These are phyloP conservation scores for Tiliqua scincoides DNA, from an alignment of 2,113 vertebrate genomes.

Conservation along the genomic window DNA sequence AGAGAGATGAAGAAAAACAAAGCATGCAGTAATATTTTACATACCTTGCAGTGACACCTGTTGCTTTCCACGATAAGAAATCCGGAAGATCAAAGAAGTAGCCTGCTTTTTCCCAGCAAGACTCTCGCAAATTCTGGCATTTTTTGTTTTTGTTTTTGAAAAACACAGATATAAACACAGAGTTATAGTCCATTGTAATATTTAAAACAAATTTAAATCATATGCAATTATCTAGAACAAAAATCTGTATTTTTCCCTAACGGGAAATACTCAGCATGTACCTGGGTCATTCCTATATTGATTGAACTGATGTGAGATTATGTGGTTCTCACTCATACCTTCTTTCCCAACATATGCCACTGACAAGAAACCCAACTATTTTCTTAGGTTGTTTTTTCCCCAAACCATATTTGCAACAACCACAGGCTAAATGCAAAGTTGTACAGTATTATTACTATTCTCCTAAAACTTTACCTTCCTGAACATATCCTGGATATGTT, in stretches of 20 bases:
- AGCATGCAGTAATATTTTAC: conserved; percentile 59
- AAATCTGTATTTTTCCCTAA: not conserved
- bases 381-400: not conserved
- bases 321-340: not conserved
- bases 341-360: not conserved
- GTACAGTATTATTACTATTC: not conserved
- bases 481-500: not conserved
- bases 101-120: conserved; percentile 81
- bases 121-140: conserved; percentile 77
- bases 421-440: not conserved
- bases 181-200: not conserved
- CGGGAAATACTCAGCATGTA: not conserved
- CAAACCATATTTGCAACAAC: not conserved
- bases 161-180: conserved; percentile 52
- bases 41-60: conserved; percentile 90
- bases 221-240: conserved; percentile 5
- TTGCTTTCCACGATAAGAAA: conserved; percentile 96
- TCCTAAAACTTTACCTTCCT: not conserved
- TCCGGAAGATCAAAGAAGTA: conserved; percentile 97
- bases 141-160: conserved; percentile 33
- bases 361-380: not conserved
- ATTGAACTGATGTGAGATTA: not conserved
- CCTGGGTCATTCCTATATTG: not conserved
- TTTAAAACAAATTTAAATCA: conserved; percentile 21
- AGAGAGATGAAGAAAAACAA: conserved; percentile 56